Percentiles rank a stretch among this genome's conserved stretches.
Conservation (phyloP, 2,113 vertebrate species). For the Mungos mungo region DNA sequence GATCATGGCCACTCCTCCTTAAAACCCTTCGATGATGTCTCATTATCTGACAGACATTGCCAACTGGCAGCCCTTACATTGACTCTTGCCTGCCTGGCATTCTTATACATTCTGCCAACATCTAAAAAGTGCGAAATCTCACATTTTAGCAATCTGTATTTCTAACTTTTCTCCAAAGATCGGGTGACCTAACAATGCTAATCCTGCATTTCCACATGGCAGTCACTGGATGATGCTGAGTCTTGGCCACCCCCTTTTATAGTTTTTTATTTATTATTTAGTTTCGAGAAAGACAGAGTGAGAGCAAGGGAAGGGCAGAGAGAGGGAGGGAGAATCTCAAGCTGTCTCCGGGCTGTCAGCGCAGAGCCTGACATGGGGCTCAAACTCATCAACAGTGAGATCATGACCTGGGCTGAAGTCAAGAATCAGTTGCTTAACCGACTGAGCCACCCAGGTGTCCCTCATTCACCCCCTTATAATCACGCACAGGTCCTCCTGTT, state of each 20-base stretch:
- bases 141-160: neutral
- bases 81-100: neutral
- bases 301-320: no score
- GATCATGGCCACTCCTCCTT: neutral
- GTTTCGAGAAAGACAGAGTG: no score
- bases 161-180: neutral
- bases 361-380: no score
- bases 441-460: no score
- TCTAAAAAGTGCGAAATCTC: slow-evolving; percentile 1
- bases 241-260: neutral
- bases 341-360: no score
- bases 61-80: neutral
- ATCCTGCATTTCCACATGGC: neutral
- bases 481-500: neutral
- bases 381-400: no score
- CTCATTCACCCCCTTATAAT: neutral
- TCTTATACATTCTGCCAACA: slow-evolving; percentile 21
- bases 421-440: no score
- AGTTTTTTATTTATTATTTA: no score
- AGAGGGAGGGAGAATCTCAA: no score
- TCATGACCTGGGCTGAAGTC: no score
- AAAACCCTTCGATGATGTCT: neutral
- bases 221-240: neutral
- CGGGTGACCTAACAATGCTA: neutral
- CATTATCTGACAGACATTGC: neutral